Base-by-base conservation (phyloP, 2,888 invertebrate genomes). In the Xestia c-nigrum region DNA sequence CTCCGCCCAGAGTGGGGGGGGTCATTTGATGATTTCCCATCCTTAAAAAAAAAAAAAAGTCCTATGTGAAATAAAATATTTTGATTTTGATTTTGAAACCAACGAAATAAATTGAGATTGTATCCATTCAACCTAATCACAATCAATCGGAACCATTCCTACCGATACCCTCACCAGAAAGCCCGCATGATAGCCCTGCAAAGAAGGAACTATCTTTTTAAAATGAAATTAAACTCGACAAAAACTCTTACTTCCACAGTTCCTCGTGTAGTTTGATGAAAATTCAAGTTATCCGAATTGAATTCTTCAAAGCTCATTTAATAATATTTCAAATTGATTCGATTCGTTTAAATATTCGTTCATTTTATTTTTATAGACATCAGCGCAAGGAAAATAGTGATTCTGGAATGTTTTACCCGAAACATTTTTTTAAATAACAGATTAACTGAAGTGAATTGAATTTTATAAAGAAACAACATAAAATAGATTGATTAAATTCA, bases 231-330 rank as follows among this genome's bases (percentile, higher is more conserved):
- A 61, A 55, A 47, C 55, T 69, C 14, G 0, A 38, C 19, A 55
- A 69, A 59, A 69, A 21, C 12, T 52, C 12, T 61, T 10, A 19
- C 3, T 69, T 46, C 31, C 24, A 50, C 40, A 38, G 38, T 76
- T 68, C n/a, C 9, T 64, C 43, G 3, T 43, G 43, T 19, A 76
- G 50, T 82, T 57, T 57, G 65, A 59, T 68, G 50, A 50, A 76
- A 50, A 68, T 64, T 68, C 14, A 52, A 73, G 43, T 46, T 46
- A 46, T 61, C 5, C 43, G 19, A 76, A 65, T 66, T 43, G 16
- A 67, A 57, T 38, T 57, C 6, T 24, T 21, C 31, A 16, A 46
- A n/a, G 9, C 68, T 63, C 6, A 14, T 50, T 52, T 46, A 57
- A 63, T 21, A 19, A 21, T 19, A 47, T 75, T 75, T 75, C 1